Evolutionary conservation across 2,113 vertebrate species (phyloP), one percentile per base, ranked within the genome.

Genomic region (Charadrius vociferus): DNA sequence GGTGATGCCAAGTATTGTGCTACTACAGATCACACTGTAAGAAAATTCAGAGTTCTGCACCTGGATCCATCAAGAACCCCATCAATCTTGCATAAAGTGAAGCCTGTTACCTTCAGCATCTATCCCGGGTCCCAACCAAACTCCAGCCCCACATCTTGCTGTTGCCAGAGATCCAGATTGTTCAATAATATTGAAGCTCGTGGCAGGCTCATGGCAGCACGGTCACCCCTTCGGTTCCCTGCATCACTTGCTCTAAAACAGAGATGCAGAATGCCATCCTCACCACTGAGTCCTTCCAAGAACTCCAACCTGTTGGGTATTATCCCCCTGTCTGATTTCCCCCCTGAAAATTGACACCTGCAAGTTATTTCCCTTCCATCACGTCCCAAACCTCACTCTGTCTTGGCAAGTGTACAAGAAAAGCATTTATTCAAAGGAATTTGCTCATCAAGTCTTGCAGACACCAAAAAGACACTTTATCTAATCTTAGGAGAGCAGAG

Each of bases 401-500:
- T 41, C 37, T 45, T 97, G 94, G 96, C 91, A 95, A 92, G 61
- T 8, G 47, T 56, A 90, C 59, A 96, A 90, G 79, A 79, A 72
- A 85, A 87, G 37, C 86, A 95, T 95, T 95, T 93, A 78, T 81
- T 75, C 65, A 91, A 93, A 94, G 63, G 87, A 95, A 95, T 93
- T 95, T 90, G 71, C 73, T 95, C 92, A 95, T 72, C 91, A 63
- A 49, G 56, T 34, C 80, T 88, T 59, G 74, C 86, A 84, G 75
- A 85, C 52, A 70, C 34, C 39, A 86, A 96, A 96, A 92, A 11
- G 74, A 87, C 30, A 67, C 20, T 7, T 82, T 93, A 93, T 71
- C 93, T 96, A 86, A 94, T 81, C 81, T 78, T 77, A 72, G 19
- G 55, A 73, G 80, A 93, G 56, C 43, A 29, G 0, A 77, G 58